Conservation (phyloP, 2,797 vertebrate species). For the Gymnoscopelus microlampas region DNA sequence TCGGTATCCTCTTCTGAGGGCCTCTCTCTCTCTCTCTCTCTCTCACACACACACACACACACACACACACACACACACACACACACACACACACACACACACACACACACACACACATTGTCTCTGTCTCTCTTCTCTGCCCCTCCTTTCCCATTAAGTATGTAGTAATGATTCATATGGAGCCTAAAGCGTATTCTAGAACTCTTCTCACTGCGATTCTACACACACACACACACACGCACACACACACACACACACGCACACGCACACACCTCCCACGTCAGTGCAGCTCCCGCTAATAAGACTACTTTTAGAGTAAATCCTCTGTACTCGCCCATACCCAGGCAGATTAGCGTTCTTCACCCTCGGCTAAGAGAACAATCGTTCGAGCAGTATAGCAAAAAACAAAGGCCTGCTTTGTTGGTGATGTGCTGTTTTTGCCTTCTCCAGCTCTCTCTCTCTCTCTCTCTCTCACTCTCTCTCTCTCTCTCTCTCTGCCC, state of each 20-base stretch:
- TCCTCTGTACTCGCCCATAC: slow-evolving; percentile 74
- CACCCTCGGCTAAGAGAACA: slow-evolving; percentile 74
- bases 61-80: no score
- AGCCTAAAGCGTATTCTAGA: slow-evolving; percentile 63
- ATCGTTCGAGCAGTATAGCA: slow-evolving; percentile 60
- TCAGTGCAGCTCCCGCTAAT: slow-evolving; percentile 77
- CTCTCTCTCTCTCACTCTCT: slow-evolving; percentile 18
- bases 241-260: slow-evolving; percentile 19
- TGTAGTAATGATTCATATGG: slow-evolving; percentile 75
- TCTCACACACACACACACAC: background rate
- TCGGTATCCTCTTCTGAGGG: slow-evolving; percentile 61
- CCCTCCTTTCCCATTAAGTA: slow-evolving; percentile 71
- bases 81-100: no score
- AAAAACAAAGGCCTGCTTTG: slow-evolving; percentile 74
- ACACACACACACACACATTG: no score
- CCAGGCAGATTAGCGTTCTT: slow-evolving; percentile 75
- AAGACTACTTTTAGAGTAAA: slow-evolving; percentile 79
- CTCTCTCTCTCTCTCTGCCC: slow-evolving; percentile 45
- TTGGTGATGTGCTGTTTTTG: slow-evolving; percentile 64
- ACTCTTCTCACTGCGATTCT: slow-evolving; percentile 48
- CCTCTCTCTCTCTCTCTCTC: slow-evolving; percentile 25
- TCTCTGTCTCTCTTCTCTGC: slow-evolving; percentile 29
- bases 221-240: slow-evolving; percentile 46
- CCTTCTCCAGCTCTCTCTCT: slow-evolving; percentile 59
- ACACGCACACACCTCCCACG: slow-evolving; percentile 25